Base-by-base conservation (phyloP, 2,113 vertebrate species). In the Bubo bubo region DNA sequence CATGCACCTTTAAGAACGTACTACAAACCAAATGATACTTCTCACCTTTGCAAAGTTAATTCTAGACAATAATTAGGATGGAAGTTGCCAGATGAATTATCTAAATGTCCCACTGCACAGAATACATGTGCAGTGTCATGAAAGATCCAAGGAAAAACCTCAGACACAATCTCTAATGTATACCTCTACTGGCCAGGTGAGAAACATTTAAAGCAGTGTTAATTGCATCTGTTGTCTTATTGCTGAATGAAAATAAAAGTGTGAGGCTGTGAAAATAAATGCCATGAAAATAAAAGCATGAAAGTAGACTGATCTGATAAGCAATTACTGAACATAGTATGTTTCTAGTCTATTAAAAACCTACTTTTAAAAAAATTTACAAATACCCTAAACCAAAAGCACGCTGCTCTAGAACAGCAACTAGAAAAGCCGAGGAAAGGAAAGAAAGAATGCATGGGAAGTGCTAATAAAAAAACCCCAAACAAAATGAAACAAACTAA, bases 401-500 rank as follows among this genome's bases (percentile, higher is more conserved):
- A 35, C 0, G 1, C 64, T 90, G 66, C 56, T 93, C 70, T 66
- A 75, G 35, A 72, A 87, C 3, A 60, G 87, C 67, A 92, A 47
- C 53, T 64, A 92, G 80, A 91, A 88, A 67, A 92, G 56, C 52
- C 15, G 10, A 26, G 60, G 52, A 85, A 88, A 88, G 74, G 74
- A 58, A 93, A 86, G 67, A 70, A 88, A 41, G 72, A 91, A 81
- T 50, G 53, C 45, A 41, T 52, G 70, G 83, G 59, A 94, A 95
- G 43, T 7, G 15, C 77, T 86, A 91, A 93, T 86, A 83, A 96
- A 88, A 71, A 50, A 4, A 1, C 4, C 28, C 55, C 2, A 2
- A 86, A 62, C 12, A 89, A 91, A 91, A 87, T 12, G 49, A 82
- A 95, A 82, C 43, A 75, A 94, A 84, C 77, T 66, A 80, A 89